Base-by-base conservation (phyloP, 2,113 vertebrate species). In the Prionailurus bengalensis region DNA sequence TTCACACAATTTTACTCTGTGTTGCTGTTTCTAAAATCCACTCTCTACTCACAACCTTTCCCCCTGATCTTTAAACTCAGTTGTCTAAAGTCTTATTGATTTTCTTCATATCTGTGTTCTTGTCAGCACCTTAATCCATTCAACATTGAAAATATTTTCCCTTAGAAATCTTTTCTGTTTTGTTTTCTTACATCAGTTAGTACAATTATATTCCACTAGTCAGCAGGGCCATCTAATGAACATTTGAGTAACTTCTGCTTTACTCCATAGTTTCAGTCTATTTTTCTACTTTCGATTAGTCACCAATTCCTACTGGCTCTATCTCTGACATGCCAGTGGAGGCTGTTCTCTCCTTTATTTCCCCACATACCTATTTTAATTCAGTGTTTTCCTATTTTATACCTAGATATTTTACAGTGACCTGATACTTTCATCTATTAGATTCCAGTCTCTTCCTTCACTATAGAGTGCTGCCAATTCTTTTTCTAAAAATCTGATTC, bases 261-360 rank as follows among this genome's bases (percentile, higher is more conserved):
- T 25, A 61, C 19, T 91, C 21, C 19, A 33, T 95, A 89, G 82
- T 66, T 92, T 95, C 33, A 97, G 81, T 79, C 80, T 81, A 78
- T 3, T 70, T 89, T 91, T 58, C 53, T 55, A 70, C 17, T 91
- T 85, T 80, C 48, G n/a, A 25, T 42, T 45, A 93, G 76, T 80
- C 36, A 71, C 51, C 25, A 79, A 81, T 23, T 80, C 33, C 33
- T 91, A 51, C 1, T 81, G 8, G 58, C 4, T 17, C 58, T 51
- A 12, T 81, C 53, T 70, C 23, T 89, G 51, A 94, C 84, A 81
- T 53, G 11, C 10, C 14, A 6, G 1, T 25, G 5, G 17, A 45
- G 6, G 17, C 17, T 68, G 14, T 63, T 86, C n/a, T 80, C 63
- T 53, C 36, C 8, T 93, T 86, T n/a, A 83, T 80, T 17, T 55